A percentile compares a stretch with the other conserved stretches of the same genome.
phyloP scores from a whole-genome alignment of 2,888 invertebrate species.

The Trichogramma dendrolimi region DNA sequence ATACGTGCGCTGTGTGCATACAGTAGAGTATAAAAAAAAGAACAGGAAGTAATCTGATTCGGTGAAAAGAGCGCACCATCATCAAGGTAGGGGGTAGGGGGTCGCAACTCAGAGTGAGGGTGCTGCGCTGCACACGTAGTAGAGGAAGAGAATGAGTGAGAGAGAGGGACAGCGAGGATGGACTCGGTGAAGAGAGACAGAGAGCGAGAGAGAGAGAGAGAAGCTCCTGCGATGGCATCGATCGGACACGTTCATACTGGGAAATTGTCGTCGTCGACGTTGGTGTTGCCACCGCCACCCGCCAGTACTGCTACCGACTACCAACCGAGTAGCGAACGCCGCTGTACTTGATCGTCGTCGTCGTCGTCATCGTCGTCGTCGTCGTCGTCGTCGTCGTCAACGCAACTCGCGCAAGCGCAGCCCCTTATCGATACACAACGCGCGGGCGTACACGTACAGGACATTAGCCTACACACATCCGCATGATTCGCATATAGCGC shows the following conservation, averaged over 20 bases:
- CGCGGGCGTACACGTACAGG: conserved; percentile 7
- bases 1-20: no score
- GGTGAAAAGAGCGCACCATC: no score
- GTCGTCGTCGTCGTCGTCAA: conserved; percentile 16
- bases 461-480: conserved; percentile 16
- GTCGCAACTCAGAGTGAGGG: conserved; percentile 8
- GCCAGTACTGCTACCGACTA: no score
- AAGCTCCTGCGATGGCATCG: not conserved
- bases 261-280: conserved; percentile 30
- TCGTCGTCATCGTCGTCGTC: conserved; percentile 12
- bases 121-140: conserved; percentile 6
- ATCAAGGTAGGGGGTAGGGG: not conserved
- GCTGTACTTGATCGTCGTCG: conserved; percentile 1
- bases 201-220: not conserved
- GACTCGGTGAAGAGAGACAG: not conserved
- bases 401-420: conserved; percentile 17
- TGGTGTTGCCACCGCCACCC: no score
- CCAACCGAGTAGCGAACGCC: no score
- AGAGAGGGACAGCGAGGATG: not conserved
- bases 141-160: not conserved
- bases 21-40: no score
- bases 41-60: no score
- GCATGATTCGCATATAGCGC: conserved; percentile 24
- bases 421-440: conserved; percentile 23
- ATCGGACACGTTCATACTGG: conserved; percentile 10